A percentile compares a stretch with the other conserved stretches of the same genome.
These are phyloP conservation scores for Lomographa bimaculata DNA, from an alignment of 2,888 invertebrate species.

Conservation along the genomic window DNA sequence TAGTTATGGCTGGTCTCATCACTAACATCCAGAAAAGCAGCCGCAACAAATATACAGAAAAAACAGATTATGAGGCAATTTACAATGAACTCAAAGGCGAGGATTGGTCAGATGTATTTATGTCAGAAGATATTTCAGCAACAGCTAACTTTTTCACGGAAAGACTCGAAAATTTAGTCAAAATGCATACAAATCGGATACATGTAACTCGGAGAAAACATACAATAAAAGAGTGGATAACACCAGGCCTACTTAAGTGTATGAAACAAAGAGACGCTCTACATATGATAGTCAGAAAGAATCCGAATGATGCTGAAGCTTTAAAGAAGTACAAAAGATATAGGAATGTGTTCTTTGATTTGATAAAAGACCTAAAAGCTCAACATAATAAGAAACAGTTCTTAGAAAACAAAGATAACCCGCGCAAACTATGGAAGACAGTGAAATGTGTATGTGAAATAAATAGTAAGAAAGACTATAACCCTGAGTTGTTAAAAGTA, in stretches of 20 bases:
- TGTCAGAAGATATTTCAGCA: background rate
- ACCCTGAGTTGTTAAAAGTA: background rate
- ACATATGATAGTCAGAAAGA: too few species aligned
- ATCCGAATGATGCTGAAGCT: background rate
- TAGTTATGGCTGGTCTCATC: background rate
- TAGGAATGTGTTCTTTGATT: background rate
- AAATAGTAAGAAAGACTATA: background rate
- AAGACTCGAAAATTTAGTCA: background rate
- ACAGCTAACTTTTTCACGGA: background rate
- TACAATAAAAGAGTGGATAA: background rate
- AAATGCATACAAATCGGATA: background rate
- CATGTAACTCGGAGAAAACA: background rate
- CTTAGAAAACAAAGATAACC: background rate
- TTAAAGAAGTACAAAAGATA: background rate
- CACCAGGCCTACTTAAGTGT: too few species aligned
- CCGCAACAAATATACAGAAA: background rate
- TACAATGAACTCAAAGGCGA: background rate
- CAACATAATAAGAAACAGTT: background rate
- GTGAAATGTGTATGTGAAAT: background rate
- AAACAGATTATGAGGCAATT: background rate
- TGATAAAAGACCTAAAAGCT: background rate
- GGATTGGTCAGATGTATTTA: background rate
- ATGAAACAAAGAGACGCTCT: too few species aligned
- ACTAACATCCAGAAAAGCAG: background rate
- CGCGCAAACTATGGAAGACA: background rate